A percentile compares a stretch with the other conserved stretches of the same genome.
Conservation (phyloP, 2,888 invertebrate genomes). For the Microchrysa polita region DNA sequence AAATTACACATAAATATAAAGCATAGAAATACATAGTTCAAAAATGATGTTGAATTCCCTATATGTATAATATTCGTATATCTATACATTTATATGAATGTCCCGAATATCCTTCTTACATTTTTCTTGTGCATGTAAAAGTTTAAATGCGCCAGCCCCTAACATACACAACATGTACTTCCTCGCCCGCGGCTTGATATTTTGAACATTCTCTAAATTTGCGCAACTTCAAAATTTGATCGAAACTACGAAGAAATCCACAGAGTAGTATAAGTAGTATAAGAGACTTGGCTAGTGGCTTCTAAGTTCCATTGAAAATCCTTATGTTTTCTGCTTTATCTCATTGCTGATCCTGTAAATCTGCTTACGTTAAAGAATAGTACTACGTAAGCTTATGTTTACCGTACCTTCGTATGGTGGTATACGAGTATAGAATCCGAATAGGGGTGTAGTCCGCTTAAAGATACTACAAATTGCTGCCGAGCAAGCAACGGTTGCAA, state of each 20-base stretch:
- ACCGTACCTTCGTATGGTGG: slow-evolving; percentile 2
- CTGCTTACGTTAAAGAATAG: slow-evolving; percentile 35
- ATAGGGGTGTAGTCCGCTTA: slow-evolving; percentile 20
- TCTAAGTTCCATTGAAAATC: slow-evolving; percentile 18
- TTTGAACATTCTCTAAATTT: slow-evolving; percentile 15
- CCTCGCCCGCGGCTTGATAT: neutral
- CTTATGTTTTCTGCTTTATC: slow-evolving; percentile 30
- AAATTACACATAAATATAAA: no score
- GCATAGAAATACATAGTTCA: no score
- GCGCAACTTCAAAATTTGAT: slow-evolving; percentile 6
- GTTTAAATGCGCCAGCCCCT: no score
- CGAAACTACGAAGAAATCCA: slow-evolving; percentile 1
- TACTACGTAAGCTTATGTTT: slow-evolving; percentile 5
- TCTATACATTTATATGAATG: no score
- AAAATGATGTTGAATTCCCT: no score
- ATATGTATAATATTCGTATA: no score
- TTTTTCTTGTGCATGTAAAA: no score
- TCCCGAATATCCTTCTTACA: no score
- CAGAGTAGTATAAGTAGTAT: slow-evolving; percentile 5
- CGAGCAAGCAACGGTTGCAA: slow-evolving; percentile 1
- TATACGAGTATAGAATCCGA: slow-evolving; percentile 12
- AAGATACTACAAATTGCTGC: slow-evolving; percentile 28
- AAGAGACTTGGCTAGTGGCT: slow-evolving; percentile 19
- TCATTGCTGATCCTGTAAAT: slow-evolving; percentile 35
- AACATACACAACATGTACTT: no score